Evolutionary conservation across 2,113 vertebrate genomes (phyloP), one percentile per base, ranked within the genome.

Genomic region (Cervus canadensis): DNA sequence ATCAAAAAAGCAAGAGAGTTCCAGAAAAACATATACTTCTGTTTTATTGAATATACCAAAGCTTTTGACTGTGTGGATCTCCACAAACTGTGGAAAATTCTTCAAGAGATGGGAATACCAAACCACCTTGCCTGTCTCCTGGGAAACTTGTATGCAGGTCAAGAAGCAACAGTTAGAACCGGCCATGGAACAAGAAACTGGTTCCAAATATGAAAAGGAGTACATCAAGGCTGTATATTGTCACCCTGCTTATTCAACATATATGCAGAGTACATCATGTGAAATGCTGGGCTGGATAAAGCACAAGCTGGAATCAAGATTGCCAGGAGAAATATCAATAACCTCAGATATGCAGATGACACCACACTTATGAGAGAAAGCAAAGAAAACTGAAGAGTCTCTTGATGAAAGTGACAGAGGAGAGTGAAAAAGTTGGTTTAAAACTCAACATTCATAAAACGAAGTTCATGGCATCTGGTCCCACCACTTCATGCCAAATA

Each of bases 131-230:
- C n/a, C 64, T 36, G n/a, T 71, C 64, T 71, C n/a, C 62, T 64
- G 8, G 64, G 64, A 71, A 71, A 71, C 36, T 1, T 36, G 19
- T 71, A 36, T 71, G 19, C n/a, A 36, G 17, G n/a, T 23, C 64
- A 71, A 36, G 64, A 23, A 71, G 64, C n/a, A 36, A 71, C 4
- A 36, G n/a, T 23, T 71, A 71, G 64, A 71, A 23, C n/a, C 23
- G 64, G 17, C 2, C 9, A 71, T 71, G 64, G 17, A 71, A 71
- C 17, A 71, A 36, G 2, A 36, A 5, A 71, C 17, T 36, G 17
- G n/a, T 36, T 71, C n/a, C n/a, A 71, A 71, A 71, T 71, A 0
- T 0, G 64, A 21, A 23, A 71, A 71, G n/a, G 2, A 71, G n/a
- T 36, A 71, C 1, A 1, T 23, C n/a, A 71, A 21, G 19, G 64